These are phyloP conservation scores for Carapus acus DNA, from an alignment of 2,797 vertebrate species.

Conservation along the genomic window DNA sequence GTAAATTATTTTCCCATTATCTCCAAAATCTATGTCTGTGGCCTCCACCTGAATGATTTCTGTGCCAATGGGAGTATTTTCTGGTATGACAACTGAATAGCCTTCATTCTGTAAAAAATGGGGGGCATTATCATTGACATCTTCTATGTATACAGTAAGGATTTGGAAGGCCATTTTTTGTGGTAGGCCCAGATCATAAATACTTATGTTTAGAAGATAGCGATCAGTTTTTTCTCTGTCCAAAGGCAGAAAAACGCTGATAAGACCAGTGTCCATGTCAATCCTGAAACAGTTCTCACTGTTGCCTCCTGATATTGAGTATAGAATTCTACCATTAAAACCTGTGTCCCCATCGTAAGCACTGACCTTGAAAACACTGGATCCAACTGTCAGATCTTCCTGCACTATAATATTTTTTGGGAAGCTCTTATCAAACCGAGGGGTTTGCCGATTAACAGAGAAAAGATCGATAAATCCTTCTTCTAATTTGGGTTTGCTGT, in stretches of 20 bases:
- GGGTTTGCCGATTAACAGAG: constrained; percentile 88
- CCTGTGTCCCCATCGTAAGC: constrained; percentile 90
- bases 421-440: constrained; percentile 90
- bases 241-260: constrained; percentile 86
- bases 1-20: constrained; percentile 85
- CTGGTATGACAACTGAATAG: constrained; percentile 83
- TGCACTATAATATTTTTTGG: constrained; percentile 83
- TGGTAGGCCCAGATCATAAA: constrained; percentile 89
- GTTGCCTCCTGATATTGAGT: constrained; percentile 89
- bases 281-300: constrained; percentile 88
- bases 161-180: constrained; percentile 86
- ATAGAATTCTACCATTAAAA: constrained; percentile 92
- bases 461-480: constrained; percentile 94
- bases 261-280: constrained; percentile 82
- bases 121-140: constrained; percentile 90
- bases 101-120: constrained; percentile 82
- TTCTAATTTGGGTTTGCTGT: constrained; percentile 81
- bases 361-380: constrained; percentile 82
- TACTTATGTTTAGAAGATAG: constrained; percentile 90
- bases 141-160: constrained; percentile 85
- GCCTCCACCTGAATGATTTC: constrained; percentile 93
- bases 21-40: constrained; percentile 87
- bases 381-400: constrained; percentile 82
- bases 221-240: constrained; percentile 88
- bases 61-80: constrained; percentile 88